Evolutionary conservation across 2,113 vertebrate genomes (phyloP).

Genomic region (Callocephalon fimbriatum): DNA sequence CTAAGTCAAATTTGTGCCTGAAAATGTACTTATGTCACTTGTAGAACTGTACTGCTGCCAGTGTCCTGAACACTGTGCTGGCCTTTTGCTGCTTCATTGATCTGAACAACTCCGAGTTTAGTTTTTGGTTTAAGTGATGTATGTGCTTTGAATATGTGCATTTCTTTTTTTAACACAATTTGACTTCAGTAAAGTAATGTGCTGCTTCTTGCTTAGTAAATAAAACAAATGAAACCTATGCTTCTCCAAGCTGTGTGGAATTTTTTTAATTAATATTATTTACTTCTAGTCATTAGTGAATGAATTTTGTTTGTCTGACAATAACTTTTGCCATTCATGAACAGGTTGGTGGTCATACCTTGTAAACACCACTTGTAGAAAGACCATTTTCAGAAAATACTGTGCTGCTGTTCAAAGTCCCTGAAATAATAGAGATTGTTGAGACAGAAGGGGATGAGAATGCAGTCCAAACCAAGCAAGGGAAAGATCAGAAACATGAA

Average conservation of each 20-base stretch:
- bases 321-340: neutral
- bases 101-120: neutral
- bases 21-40: neutral
- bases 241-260: neutral
- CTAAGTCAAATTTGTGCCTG: neutral
- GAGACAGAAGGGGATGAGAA: neutral
- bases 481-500: neutral
- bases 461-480: neutral
- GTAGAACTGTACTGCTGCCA: neutral
- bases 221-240: conserved; percentile 12
- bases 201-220: conserved; percentile 48
- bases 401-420: neutral
- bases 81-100: neutral
- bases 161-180: neutral
- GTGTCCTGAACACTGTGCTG: neutral
- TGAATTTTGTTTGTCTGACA: neutral
- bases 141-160: neutral
- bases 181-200: conserved; percentile 31
- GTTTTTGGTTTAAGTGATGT: neutral
- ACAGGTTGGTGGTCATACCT: neutral
- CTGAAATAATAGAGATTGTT: neutral
- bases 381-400: neutral
- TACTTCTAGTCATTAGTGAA: neutral
- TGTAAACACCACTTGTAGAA: neutral
- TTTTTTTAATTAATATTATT: neutral